Evolutionary conservation across 2,113 vertebrate genomes (phyloP), one percentile per base, ranked within the genome.

Genomic region (Empidonax alnorum): DNA sequence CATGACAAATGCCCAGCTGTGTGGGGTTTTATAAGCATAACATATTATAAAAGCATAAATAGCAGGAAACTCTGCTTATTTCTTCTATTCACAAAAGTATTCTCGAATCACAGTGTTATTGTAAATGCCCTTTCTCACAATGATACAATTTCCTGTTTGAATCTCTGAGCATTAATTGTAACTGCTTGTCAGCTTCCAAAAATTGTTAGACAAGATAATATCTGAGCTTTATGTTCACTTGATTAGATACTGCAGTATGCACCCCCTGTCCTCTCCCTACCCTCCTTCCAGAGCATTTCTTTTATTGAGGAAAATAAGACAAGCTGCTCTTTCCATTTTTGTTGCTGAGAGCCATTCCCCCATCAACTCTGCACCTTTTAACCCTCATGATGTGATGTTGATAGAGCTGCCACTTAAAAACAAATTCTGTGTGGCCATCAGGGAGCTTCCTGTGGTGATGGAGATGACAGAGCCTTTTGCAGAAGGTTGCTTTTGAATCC

Each of bases 1-100:
- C 90, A 95, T 94, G 83, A 97, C 83, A 96, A 96, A 96, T 72
- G 82, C 53, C 23, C 88, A 97, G 96, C 94, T 95, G 93, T 93
- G 72, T 84, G 83, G 79, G 61, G 65, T 84, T 92, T 95, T 96
- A 95, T 90, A 90, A 67, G 49, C 49, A 68, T 74, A n/a, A 81
- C 68, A 86, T 86, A 61, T 74, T 87, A 77, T 68, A 92, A 96
- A 92, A 81, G 33, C 65, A 58, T 37, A 93, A 95, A 92, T 94
- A 96, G 84, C 90, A 87, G 96, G 90, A 96, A 96, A 96, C 74
- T 86, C 87, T 87, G 56, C 88, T 95, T 96, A 83, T 84, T 96
- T 92, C 73, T 97, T 94, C 89, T 94, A 90, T 93, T 94, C 92
- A 92, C n/a, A 87, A 62, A 93, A 81, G 7, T 96, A 89, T 89